Evolutionary conservation across 1,140 invertebrate species (phyloP).

Genomic region (Druon quercuslanigerum): DNA sequence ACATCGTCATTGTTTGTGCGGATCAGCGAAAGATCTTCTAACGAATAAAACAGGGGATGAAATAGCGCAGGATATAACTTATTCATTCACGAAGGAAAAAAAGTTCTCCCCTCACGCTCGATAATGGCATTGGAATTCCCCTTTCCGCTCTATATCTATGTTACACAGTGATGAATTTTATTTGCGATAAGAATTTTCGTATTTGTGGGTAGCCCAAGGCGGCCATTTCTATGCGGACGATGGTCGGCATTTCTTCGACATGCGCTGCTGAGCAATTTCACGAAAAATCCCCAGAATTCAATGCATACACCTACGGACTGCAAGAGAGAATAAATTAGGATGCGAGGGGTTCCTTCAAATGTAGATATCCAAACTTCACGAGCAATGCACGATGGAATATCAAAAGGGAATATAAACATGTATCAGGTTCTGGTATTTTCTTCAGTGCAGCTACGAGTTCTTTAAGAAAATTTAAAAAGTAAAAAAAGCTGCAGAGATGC

Average conservation of each 20-base stretch:
- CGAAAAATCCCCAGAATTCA: slow-evolving; percentile 63
- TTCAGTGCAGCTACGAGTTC: slow-evolving; percentile 4
- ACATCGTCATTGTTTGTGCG: slow-evolving; percentile 58
- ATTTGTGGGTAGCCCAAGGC: slow-evolving; percentile 35
- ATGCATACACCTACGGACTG: slow-evolving; percentile 61
- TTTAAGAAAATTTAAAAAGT: not conserved
- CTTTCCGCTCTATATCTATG: slow-evolving; percentile 4
- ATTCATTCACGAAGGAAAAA: slow-evolving; percentile 44
- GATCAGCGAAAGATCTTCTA: slow-evolving; percentile 41
- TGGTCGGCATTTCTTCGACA: slow-evolving; percentile 33
- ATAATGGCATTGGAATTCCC: slow-evolving; percentile 52
- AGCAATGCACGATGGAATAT: slow-evolving; percentile 52
- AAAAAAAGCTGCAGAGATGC: not conserved
- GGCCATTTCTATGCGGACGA: slow-evolving; percentile 61
- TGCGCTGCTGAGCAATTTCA: slow-evolving; percentile 53
- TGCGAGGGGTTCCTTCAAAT: slow-evolving; percentile 27
- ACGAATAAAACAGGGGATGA: slow-evolving; percentile 36
- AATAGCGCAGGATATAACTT: slow-evolving; percentile 28
- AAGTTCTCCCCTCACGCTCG: slow-evolving; percentile 33
- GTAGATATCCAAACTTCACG: slow-evolving; percentile 25
- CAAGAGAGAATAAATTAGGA: slow-evolving; percentile 60
- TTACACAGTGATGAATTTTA: slow-evolving; percentile 57
- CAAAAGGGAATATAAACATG: slow-evolving; percentile 50
- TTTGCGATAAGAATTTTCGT: slow-evolving; percentile 63
- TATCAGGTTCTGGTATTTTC: slow-evolving; percentile 1